Conservation (phyloP, 1,140 invertebrate species). For the Venturia canescens region DNA sequence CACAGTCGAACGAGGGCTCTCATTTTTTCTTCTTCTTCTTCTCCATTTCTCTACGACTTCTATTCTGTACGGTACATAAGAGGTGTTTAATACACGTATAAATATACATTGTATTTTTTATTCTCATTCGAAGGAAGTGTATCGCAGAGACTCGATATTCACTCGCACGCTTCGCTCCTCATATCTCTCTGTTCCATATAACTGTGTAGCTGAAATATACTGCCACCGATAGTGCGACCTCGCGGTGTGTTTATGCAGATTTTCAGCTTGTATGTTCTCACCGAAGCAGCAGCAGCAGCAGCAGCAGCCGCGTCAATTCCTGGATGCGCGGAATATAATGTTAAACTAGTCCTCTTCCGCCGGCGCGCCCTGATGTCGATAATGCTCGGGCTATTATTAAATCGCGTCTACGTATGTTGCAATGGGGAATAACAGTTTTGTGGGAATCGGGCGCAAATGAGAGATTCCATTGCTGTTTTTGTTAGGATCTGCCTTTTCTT, state of each 20-base stretch:
- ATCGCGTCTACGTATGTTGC: no score
- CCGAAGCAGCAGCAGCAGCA: no score
- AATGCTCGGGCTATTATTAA: no score
- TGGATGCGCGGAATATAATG: conserved; percentile 14
- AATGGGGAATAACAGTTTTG: no score
- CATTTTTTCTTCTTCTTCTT: no score
- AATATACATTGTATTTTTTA: background rate
- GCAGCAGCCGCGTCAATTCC: conserved; percentile 8
- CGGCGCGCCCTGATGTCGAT: conserved; percentile 1
- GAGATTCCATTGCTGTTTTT: no score
- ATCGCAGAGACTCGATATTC: conserved; percentile 11
- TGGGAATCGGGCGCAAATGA: no score
- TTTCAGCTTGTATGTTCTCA: conserved; percentile 10
- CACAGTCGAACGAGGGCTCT: no score
- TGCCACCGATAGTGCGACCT: conserved; percentile 25
- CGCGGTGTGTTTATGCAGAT: conserved; percentile 15
- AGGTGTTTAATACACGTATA: background rate
- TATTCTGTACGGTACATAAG: no score
- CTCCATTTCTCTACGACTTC: no score
- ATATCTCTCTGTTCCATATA: conserved; percentile 7
- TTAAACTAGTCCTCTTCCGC: background rate
- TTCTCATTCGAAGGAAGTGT: background rate
- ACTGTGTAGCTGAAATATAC: conserved; percentile 18
- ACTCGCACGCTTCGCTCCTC: conserved; percentile 13
- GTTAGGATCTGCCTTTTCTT: no score